phyloP scores from a whole-genome alignment of 2,888 invertebrate genomes.

The Mesorhabditis belari region DNA sequence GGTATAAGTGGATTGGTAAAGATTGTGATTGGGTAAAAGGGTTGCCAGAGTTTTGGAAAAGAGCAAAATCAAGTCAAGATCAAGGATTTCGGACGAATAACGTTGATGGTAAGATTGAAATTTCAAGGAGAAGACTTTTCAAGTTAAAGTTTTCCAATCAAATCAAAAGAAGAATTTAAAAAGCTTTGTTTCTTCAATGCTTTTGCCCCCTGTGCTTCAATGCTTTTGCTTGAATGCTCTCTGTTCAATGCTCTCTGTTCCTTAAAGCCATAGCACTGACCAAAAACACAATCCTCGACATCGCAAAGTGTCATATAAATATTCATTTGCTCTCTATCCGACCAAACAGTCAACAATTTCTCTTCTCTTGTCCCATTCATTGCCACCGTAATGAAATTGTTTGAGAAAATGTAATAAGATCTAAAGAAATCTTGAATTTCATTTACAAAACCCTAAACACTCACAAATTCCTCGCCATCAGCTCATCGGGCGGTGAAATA shows the following conservation, averaged over 20 bases:
- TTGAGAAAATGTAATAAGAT: slow-evolving; percentile 30
- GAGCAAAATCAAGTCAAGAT: no score
- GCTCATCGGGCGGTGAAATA: slow-evolving; percentile 34
- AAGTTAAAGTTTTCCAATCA: no score
- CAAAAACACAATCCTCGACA: slow-evolving; percentile 22
- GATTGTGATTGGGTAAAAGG: no score
- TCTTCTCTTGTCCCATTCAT: slow-evolving; percentile 10
- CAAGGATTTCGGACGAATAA: no score
- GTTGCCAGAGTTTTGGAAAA: no score
- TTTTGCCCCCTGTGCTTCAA: no score
- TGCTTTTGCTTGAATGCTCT: no score
- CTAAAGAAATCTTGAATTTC: slow-evolving; percentile 11
- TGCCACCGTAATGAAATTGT: slow-evolving; percentile 10
- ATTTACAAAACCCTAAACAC: background rate
- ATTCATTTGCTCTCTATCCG: slow-evolving; percentile 33
- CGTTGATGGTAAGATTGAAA: no score
- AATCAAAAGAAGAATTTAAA: no score
- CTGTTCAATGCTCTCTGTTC: no score
- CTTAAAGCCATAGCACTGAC: background rate
- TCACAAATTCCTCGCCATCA: slow-evolving; percentile 17
- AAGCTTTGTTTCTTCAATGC: no score
- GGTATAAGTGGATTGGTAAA: background rate
- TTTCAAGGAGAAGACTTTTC: no score
- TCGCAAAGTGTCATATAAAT: slow-evolving; percentile 35
- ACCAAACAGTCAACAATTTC: slow-evolving; percentile 34